Evolutionary conservation across 2,888 invertebrate species (phyloP).

Genomic region (Dryobotodes eremita): DNA sequence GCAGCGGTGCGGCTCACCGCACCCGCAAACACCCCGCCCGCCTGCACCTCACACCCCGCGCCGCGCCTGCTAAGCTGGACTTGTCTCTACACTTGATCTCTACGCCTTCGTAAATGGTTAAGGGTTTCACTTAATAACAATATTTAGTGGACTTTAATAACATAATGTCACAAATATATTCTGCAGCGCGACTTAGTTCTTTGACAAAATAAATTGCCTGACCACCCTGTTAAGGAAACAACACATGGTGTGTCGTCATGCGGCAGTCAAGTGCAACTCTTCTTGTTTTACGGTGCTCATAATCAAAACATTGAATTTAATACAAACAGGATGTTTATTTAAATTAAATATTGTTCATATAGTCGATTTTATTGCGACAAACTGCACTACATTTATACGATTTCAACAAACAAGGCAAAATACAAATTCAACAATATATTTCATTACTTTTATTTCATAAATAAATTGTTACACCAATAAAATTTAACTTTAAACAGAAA

Average conservation of each 20-base stretch:
- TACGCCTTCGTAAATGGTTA: conserved; percentile 67
- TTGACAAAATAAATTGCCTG: background rate
- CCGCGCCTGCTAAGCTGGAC: conserved; percentile 73
- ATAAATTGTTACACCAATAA: conserved; percentile 22
- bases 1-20: conserved; percentile 70
- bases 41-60: conserved; percentile 54
- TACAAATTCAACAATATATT: conserved; percentile 39
- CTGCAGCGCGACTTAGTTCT: conserved; percentile 1
- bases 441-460: conserved; percentile 33
- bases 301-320: conserved; percentile 46
- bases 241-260: conserved; percentile 69
- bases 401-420: conserved; percentile 41
- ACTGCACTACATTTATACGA: conserved; percentile 46
- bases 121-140: conserved; percentile 69
- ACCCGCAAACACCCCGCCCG: conserved; percentile 48
- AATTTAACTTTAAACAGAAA: conserved; percentile 27
- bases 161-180: conserved; percentile 11
- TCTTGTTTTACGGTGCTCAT: conserved; percentile 3
- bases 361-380: conserved; percentile 34
- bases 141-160: conserved; percentile 55
- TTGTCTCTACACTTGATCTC: conserved; percentile 73
- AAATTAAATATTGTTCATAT: conserved; percentile 37
- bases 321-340: conserved; percentile 53
- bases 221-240: conserved; percentile 68
- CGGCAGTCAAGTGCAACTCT: conserved; percentile 17